A percentile compares a stretch with the other conserved stretches of the same genome.
Conservation (phyloP, 2,797 vertebrate species). For the Brachymystax lenok region DNA sequence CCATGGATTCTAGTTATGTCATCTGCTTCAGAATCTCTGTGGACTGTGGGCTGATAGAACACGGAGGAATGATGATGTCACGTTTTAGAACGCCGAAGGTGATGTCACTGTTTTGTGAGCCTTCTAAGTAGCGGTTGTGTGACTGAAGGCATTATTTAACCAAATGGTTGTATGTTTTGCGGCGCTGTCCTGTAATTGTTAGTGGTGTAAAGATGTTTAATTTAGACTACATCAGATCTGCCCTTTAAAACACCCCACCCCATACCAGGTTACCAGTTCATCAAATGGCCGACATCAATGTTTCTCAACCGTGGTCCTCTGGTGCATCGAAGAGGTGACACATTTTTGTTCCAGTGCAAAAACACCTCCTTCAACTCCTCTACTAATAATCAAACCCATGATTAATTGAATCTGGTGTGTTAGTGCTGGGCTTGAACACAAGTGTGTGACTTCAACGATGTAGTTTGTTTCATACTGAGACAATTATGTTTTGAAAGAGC, state of each 20-base stretch:
- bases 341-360: no score
- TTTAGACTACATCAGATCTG: slow-evolving; percentile 19
- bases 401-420: background rate
- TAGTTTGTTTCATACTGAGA: slow-evolving; percentile 13
- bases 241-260: background rate
- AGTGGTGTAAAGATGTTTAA: slow-evolving; percentile 26
- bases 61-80: background rate
- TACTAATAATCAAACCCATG: background rate
- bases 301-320: no score
- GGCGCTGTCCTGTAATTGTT: slow-evolving; percentile 21
- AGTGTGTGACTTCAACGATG: background rate
- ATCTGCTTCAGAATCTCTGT: slow-evolving; percentile 6
- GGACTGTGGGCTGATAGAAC: background rate
- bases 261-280: background rate
- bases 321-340: no score
- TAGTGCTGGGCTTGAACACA: no score
- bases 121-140: background rate
- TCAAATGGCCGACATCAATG: background rate
- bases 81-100: background rate
- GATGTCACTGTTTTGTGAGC: background rate
- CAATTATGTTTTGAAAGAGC: slow-evolving; percentile 18
- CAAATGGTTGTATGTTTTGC: slow-evolving; percentile 43
- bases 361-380: background rate
- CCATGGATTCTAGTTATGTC: background rate
- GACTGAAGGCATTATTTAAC: slow-evolving; percentile 9